These are phyloP conservation scores for Thyatira batis DNA, from an alignment of 2,888 invertebrate species.

Conservation along the genomic window DNA sequence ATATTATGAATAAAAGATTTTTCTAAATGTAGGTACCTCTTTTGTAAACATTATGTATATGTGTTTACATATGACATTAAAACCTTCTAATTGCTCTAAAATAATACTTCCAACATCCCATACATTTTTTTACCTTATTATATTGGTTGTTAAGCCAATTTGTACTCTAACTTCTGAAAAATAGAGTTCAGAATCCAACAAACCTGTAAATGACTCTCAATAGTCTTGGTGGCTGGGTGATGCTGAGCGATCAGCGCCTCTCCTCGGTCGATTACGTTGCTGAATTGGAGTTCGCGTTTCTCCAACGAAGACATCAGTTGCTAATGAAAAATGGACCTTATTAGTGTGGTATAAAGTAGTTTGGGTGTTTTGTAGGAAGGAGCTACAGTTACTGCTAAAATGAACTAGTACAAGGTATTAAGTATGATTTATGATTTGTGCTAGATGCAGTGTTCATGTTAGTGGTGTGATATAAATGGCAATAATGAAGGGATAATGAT, in stretches of 20 bases:
- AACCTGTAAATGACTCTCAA: conserved; percentile 89
- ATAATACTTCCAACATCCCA: no score
- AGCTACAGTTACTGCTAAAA: background rate
- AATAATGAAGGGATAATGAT: background rate
- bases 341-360: background rate
- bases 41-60: no score
- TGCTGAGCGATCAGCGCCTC: conserved; percentile 96
- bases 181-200: conserved; percentile 12
- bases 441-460: background rate
- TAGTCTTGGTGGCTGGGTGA: conserved; percentile 97
- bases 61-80: no score
- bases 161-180: background rate
- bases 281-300: conserved; percentile 97
- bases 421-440: background rate
- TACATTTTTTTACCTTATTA: no score
- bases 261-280: conserved; percentile 97
- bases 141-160: no score
- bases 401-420: background rate
- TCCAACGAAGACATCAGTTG: conserved; percentile 97
- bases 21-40: no score
- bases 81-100: no score
- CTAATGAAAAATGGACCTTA: conserved; percentile 72
- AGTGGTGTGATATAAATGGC: background rate
- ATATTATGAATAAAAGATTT: no score
- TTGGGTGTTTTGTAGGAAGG: background rate